These are phyloP conservation scores for Ophiodon elongatus DNA, from an alignment of 2,113 vertebrate genomes.

Conservation along the genomic window DNA sequence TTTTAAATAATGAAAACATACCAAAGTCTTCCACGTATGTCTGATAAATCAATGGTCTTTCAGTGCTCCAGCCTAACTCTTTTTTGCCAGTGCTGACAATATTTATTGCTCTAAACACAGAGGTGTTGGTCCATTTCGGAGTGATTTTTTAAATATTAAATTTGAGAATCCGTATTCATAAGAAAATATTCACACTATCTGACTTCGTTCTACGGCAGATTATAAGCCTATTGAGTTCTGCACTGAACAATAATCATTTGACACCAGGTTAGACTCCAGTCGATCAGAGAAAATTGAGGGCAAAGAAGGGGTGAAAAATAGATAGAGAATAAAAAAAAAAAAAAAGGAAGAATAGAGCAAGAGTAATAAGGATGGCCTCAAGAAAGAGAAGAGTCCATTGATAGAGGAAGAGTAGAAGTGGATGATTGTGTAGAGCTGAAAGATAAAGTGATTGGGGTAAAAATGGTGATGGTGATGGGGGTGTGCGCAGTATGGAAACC, in stretches of 20 bases:
- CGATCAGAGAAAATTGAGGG: not conserved
- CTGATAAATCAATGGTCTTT: not conserved
- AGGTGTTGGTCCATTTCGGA: not conserved
- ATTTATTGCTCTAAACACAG: not conserved
- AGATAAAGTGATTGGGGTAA: conserved; percentile 34
- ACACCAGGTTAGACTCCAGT: conserved; percentile 9
- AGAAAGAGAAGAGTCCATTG: not conserved
- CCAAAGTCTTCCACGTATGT: not conserved
- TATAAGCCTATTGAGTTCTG: not conserved
- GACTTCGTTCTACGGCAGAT: not conserved
- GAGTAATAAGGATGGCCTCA: not conserved
- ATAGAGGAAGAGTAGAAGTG: not conserved
- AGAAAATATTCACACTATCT: not conserved
- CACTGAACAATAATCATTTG: not conserved
- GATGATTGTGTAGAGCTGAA: conserved; percentile 35
- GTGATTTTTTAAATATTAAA: too few species aligned
- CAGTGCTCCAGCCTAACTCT: not conserved
- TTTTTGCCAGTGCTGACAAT: not conserved
- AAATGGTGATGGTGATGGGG: conserved; percentile 33
- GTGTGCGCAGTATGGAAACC: conserved; percentile 53
- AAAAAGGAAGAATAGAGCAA: not conserved
- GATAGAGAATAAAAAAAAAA: not conserved
- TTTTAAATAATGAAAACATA: not conserved
- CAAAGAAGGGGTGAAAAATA: not conserved
- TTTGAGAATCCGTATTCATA: not conserved